Conservation (phyloP, 2,888 invertebrate genomes). For the Bimastos eiseni region DNA sequence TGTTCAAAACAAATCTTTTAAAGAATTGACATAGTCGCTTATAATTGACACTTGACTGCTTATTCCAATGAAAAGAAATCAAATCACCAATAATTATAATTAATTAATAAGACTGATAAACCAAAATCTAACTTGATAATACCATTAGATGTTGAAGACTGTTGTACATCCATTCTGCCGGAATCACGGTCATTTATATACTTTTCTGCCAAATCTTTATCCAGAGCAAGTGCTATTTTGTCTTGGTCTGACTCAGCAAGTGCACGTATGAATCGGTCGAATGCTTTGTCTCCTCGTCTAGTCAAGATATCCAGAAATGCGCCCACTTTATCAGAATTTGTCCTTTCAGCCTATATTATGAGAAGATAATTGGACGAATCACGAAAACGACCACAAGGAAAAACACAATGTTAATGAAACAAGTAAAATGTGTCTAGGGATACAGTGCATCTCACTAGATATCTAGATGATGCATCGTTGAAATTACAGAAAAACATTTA, state of each 20-base stretch:
- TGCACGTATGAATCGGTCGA: slow-evolving; percentile 9
- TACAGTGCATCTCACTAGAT: too few relatives aligned
- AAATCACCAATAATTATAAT: too few relatives aligned
- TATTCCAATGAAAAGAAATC: not conserved
- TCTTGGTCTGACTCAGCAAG: slow-evolving; percentile 19
- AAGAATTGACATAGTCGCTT: not conserved
- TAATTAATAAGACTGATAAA: not conserved
- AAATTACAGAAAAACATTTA: too few relatives aligned
- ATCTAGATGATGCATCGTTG: too few relatives aligned
- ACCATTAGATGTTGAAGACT: not conserved
- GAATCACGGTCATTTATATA: not conserved
- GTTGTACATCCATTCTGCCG: not conserved
- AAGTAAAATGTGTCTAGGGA: not conserved
- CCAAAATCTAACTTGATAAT: not conserved
- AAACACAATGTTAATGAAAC: not conserved
- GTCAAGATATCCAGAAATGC: not conserved
- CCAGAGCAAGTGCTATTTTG: not conserved
- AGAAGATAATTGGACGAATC: not conserved
- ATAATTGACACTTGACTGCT: not conserved
- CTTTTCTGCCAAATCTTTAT: not conserved
- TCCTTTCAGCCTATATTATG: slow-evolving; percentile 13
- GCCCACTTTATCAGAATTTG: not conserved
- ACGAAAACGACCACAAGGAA: not conserved
- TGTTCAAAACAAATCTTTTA: not conserved
- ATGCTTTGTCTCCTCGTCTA: slow-evolving; percentile 16